Conservation (phyloP, 2,113 vertebrate genomes). For the Oceanodroma tethys region DNA sequence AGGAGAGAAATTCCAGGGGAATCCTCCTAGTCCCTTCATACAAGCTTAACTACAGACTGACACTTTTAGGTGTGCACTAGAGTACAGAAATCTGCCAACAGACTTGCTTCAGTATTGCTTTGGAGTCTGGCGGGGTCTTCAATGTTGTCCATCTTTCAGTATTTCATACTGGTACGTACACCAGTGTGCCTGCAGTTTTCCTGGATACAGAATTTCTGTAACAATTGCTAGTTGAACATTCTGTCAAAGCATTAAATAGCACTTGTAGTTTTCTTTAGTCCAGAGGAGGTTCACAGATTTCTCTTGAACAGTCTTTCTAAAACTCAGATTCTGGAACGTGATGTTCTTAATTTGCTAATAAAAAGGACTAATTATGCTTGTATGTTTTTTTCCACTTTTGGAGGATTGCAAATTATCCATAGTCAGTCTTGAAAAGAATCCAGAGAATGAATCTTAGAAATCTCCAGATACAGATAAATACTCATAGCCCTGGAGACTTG, state of each 20-base stretch:
- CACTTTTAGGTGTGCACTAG: neutral
- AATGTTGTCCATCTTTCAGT: neutral
- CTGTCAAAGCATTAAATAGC: neutral
- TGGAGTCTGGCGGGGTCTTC: neutral
- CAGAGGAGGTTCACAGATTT: neutral
- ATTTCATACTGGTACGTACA: neutral
- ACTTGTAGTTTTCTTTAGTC: neutral
- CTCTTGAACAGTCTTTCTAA: neutral
- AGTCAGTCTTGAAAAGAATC: neutral
- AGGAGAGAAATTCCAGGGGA: neutral
- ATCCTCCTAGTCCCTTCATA: neutral
- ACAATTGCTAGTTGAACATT: neutral
- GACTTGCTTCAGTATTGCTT: neutral
- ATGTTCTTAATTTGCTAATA: neutral
- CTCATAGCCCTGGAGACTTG: neutral
- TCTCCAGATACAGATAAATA: neutral
- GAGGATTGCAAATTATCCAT: neutral
- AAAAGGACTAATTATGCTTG: neutral
- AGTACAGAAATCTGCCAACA: neutral
- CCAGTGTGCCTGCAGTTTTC: neutral
- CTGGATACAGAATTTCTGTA: neutral
- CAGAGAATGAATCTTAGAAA: neutral
- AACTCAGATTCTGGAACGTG: neutral
- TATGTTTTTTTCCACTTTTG: neutral
- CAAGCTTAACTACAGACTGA: neutral